These are phyloP conservation scores for Macrocentrus cingulum DNA, from an alignment of 1,140 invertebrate species.

Conservation along the genomic window DNA sequence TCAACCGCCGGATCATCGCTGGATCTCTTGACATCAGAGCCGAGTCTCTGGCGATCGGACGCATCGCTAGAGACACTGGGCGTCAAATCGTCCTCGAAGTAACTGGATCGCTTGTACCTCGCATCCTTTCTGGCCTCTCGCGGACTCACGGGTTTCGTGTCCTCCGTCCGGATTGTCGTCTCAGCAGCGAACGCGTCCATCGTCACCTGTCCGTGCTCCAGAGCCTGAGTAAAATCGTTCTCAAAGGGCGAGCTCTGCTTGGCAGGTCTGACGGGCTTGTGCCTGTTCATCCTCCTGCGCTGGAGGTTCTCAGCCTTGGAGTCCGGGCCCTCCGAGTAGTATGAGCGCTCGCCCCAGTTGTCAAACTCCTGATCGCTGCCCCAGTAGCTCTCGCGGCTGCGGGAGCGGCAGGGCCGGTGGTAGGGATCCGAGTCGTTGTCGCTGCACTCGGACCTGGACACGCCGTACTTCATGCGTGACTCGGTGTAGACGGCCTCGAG, in stretches of 20 bases:
- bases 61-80: conserved; percentile 54
- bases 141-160: conserved; percentile 46
- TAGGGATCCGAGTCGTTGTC: conserved; percentile 55
- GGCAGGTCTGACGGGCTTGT: conserved; percentile 47
- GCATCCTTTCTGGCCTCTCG: conserved; percentile 37
- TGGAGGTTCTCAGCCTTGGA: conserved; percentile 51
- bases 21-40: conserved; percentile 47
- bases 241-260: conserved; percentile 70
- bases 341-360: conserved; percentile 49
- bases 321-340: conserved; percentile 51
- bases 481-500: conserved; percentile 47
- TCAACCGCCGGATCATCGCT: conserved; percentile 46
- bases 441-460: conserved; percentile 56
- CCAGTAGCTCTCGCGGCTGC: conserved; percentile 55
- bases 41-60: conserved; percentile 43
- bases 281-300: conserved; percentile 52
- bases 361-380: conserved; percentile 56
- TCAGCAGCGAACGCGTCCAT: conserved; percentile 33
- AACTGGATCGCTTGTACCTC: conserved; percentile 42
- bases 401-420: conserved; percentile 47
- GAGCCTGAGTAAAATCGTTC: conserved; percentile 66
- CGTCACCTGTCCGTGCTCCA: conserved; percentile 41
- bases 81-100: conserved; percentile 75
- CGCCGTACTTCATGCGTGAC: conserved; percentile 43
- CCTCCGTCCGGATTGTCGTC: conserved; percentile 42